Evolutionary conservation across 1,140 invertebrate species (phyloP), one percentile per base, ranked within the genome.

Genomic region (Macrobrachium rosenbergii): DNA sequence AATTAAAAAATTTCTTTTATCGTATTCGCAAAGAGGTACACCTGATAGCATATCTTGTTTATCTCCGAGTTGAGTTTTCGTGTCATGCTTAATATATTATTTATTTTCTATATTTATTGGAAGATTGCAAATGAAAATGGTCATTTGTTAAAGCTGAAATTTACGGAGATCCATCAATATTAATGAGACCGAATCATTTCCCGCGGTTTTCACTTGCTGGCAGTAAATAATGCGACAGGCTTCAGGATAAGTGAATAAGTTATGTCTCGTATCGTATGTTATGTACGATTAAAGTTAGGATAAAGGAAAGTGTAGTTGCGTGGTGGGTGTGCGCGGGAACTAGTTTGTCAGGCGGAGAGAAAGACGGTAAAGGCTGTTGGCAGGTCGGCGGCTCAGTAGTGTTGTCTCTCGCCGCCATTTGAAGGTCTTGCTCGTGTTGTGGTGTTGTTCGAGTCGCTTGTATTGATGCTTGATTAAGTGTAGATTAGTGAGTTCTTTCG

Each of bases 401-500:
- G 77, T 87, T 80, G 84, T 81, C 84, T 77, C 84, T 81, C 84
- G 84, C 84, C 84, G 84, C 84, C 84, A 87, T 87, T 87, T 62
- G 78, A 78, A 81, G 84, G 84, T 87, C 84, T 81, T 81, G 67
- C 77, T 76, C 37, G 84, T 81, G 84, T 81, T 77, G 67, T 69
- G 67, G 77, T 81, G 84, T 80, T 67, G 64, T 78, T 72, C 84
- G 64, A 60, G 43, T 80, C 62, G 63, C 78, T 73, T 80, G 77
- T 87, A 81, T 87, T 87, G 84, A 69, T 81, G 84, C 84, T 81
- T 87, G 80, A 87, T 87, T 81, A n/a, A 73, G 84, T 87, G 84
- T 60, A 60, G 77, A 73, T 52, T 5, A 81, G 84, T 87, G 84
- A 81, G 84, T 52, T 80, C 78, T 19, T 67, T 77, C 81, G 84